A percentile compares a stretch with the other conserved stretches of the same genome.
phyloP scores from a whole-genome alignment of 1,140 invertebrate genomes.

The Meteorus sp. region DNA sequence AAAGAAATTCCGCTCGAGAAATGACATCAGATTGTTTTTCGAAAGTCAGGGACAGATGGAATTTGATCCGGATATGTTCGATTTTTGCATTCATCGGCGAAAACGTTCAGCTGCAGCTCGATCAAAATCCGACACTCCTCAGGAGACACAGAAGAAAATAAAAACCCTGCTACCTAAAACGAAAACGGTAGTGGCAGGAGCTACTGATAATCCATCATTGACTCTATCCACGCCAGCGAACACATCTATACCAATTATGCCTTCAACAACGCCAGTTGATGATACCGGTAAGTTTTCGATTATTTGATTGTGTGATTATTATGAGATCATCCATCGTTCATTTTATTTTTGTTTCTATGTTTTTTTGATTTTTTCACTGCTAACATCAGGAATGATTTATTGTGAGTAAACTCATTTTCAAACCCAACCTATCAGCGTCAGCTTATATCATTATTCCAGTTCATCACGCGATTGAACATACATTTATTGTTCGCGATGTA shows the following conservation, averaged over 20 bases:
- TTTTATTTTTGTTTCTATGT: neutral
- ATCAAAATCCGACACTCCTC: slow-evolving; percentile 34
- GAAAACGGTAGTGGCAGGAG: slow-evolving; percentile 29
- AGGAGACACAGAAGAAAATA: slow-evolving; percentile 46
- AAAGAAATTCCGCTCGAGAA: slow-evolving; percentile 56
- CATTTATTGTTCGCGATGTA: too few relatives aligned
- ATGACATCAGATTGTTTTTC: slow-evolving; percentile 54
- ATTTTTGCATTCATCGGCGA: slow-evolving; percentile 56
- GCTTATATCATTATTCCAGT: too few relatives aligned
- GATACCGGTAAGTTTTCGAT: slow-evolving; percentile 38
- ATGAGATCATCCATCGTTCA: neutral
- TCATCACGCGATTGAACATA: too few relatives aligned
- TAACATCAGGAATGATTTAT: slow-evolving; percentile 41
- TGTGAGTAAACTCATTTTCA: slow-evolving; percentile 39
- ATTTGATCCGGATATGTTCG: slow-evolving; percentile 55
- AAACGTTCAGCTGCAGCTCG: slow-evolving; percentile 38
- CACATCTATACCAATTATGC: slow-evolving; percentile 15
- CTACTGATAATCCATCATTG: slow-evolving; percentile 28
- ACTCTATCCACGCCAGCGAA: slow-evolving; percentile 24
- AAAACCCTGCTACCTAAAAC: slow-evolving; percentile 53
- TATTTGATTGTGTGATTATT: neutral
- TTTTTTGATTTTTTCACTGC: slow-evolving; percentile 30
- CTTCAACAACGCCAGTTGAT: slow-evolving; percentile 34
- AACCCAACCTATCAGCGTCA: too few relatives aligned
- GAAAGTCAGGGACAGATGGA: slow-evolving; percentile 48